phyloP scores from a whole-genome alignment of 2,797 vertebrate genomes.

The Mormyrops attenuatus region DNA sequence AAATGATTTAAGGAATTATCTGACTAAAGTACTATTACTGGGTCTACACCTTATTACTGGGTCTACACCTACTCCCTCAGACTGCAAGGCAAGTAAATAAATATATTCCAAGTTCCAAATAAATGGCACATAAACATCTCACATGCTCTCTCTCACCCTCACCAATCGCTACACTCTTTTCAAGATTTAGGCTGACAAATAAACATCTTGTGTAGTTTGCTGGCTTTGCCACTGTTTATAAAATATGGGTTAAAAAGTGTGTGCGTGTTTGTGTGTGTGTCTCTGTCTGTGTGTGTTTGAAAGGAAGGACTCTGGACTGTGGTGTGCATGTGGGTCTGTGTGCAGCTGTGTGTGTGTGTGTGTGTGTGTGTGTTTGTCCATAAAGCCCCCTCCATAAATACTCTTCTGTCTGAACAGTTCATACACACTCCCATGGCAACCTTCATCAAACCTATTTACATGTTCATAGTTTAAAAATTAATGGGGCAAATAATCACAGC shows the following conservation, averaged over 20 bases:
- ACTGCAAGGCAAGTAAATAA: slow-evolving; percentile 25
- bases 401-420: not conserved
- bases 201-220: not conserved
- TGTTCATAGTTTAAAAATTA: not conserved
- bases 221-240: not conserved
- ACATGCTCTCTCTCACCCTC: not conserved
- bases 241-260: not conserved
- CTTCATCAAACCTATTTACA: not conserved
- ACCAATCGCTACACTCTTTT: not conserved
- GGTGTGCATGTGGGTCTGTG: no score
- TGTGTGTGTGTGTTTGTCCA: not conserved
- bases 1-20: slow-evolving; percentile 25
- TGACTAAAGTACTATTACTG: not conserved
- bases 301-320: no score
- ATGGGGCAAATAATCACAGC: not conserved
- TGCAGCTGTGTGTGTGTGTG: no score
- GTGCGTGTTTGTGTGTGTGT: not conserved
- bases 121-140: not conserved
- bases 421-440: not conserved
- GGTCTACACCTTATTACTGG: not conserved
- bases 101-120: not conserved
- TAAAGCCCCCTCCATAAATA: not conserved
- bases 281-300: not conserved
- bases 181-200: not conserved
- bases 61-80: slow-evolving; percentile 12